Evolutionary conservation across 2,888 invertebrate genomes (phyloP).

Genomic region (Hypsopygia costalis): DNA sequence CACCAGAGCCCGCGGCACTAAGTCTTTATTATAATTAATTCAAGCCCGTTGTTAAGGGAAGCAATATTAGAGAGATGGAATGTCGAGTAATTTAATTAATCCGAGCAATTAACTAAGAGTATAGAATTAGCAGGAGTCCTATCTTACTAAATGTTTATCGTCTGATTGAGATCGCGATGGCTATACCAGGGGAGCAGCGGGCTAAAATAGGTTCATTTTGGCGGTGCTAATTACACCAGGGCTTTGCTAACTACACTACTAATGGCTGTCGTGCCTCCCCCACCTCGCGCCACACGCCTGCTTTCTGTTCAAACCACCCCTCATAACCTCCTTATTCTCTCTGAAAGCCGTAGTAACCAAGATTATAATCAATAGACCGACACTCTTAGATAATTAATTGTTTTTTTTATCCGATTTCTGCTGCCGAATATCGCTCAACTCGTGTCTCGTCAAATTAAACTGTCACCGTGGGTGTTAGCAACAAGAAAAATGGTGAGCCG

Average conservation of each 20-base stretch:
- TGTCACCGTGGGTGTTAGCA: too few species aligned
- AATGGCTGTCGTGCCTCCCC: constrained; percentile 46
- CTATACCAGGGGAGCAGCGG: constrained; percentile 49
- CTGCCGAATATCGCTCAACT: too few species aligned
- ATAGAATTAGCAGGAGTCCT: constrained; percentile 6
- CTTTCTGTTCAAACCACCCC: constrained; percentile 28
- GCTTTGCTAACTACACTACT: constrained; percentile 59
- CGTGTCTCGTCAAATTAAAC: too few species aligned
- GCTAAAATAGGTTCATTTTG: constrained; percentile 65
- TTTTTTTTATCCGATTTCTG: too few species aligned
- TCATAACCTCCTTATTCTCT: constrained; percentile 28
- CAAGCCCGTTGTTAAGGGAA: constrained; percentile 8
- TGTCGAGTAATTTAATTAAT: constrained; percentile 9
- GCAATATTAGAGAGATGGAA: constrained; percentile 7
- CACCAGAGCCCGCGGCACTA: constrained; percentile 2
- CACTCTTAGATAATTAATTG: too few species aligned
- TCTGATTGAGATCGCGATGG: constrained; percentile 42
- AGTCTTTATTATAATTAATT: constrained; percentile 8
- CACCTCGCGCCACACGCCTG: constrained; percentile 16
- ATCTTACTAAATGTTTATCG: constrained; percentile 29
- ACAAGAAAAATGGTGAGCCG: too few species aligned
- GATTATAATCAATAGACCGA: neutral
- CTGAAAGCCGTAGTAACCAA: constrained; percentile 18
- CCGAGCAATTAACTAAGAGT: constrained; percentile 10
- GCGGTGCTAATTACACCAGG: constrained; percentile 64